A percentile compares a stretch with the other conserved stretches of the same genome.
phyloP scores from a whole-genome alignment of 2,113 vertebrate genomes.

The Cephalopterus ornatus region DNA sequence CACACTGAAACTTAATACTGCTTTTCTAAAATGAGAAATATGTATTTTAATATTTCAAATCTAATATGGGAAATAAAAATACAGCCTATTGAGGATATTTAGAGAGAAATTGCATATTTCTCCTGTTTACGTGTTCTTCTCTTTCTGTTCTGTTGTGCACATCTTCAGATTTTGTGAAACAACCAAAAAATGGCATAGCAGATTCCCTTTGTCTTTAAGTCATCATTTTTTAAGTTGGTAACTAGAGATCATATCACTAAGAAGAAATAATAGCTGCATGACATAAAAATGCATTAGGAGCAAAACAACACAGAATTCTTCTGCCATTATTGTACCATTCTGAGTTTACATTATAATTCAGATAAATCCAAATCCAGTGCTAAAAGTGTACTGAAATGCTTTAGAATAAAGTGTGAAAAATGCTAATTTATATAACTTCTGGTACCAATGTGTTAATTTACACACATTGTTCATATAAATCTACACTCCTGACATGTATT shows the following conservation, averaged over 20 bases:
- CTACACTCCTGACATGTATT: constrained; percentile 17
- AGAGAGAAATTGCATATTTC: not conserved
- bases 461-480: not conserved
- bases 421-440: not conserved
- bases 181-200: not conserved
- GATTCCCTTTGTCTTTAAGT: not conserved
- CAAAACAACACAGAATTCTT: not conserved
- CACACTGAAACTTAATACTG: not conserved
- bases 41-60: not conserved
- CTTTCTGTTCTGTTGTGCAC: not conserved
- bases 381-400: not conserved
- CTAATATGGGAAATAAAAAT: not conserved
- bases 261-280: not conserved
- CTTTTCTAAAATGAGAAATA: not conserved
- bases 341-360: not conserved
- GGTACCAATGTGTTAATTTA: constrained; percentile 9
- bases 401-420: constrained; percentile 25
- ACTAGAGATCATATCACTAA: not conserved
- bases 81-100: not conserved
- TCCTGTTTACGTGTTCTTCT: not conserved
- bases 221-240: not conserved
- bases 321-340: not conserved
- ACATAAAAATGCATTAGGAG: not conserved
- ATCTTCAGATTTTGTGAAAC: not conserved
- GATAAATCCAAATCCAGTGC: constrained; percentile 4